Evolutionary conservation across 2,888 invertebrate species (phyloP).

Genomic region (Gymnoscelis rufifasciata): DNA sequence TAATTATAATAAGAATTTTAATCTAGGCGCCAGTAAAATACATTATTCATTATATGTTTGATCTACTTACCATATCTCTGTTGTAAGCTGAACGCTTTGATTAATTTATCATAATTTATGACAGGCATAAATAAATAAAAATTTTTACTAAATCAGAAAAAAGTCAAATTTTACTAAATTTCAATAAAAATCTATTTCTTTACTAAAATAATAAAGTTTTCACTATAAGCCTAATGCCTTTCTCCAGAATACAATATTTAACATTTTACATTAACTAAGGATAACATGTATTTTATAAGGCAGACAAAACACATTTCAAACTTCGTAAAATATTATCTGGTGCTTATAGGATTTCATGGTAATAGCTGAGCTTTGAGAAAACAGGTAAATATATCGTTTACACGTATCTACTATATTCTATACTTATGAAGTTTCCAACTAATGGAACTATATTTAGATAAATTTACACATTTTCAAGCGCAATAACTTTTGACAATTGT

Average conservation of each 20-base stretch:
- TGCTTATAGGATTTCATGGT: neutral
- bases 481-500: conserved; percentile 1
- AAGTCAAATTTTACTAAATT: too few relatives aligned
- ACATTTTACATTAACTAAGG: neutral
- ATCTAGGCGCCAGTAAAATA: conserved; percentile 12
- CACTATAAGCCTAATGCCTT: too few relatives aligned
- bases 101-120: conserved; percentile 1
- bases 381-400: neutral
- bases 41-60: conserved; percentile 15
- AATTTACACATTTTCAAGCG: too few relatives aligned
- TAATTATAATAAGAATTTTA: conserved; percentile 1
- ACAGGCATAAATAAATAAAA: too few relatives aligned
- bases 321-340: neutral
- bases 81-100: conserved; percentile 4
- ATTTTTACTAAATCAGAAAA: too few relatives aligned
- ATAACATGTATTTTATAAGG: too few relatives aligned
- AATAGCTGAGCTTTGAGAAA: neutral
- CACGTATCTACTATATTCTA: too few relatives aligned
- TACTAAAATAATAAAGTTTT: too few relatives aligned
- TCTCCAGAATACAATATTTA: neutral
- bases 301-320: neutral
- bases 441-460: too few relatives aligned
- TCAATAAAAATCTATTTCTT: too few relatives aligned
- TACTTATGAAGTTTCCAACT: too few relatives aligned
- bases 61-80: conserved; percentile 14